These are phyloP conservation scores for Tanytarsus gracilentus DNA, from an alignment of 2,888 invertebrate genomes.

Conservation along the genomic window DNA sequence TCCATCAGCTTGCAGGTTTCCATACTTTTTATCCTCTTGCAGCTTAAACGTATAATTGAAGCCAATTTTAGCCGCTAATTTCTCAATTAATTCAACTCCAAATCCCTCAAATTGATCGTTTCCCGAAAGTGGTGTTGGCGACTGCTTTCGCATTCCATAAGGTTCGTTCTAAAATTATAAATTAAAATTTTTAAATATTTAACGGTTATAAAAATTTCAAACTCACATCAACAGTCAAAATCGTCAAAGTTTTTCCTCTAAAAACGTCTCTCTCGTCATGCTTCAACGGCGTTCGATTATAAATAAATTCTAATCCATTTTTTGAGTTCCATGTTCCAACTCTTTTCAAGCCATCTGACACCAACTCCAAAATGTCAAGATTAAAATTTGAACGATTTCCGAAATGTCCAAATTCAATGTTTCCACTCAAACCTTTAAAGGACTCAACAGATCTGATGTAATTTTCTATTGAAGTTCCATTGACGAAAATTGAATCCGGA, in stretches of 20 bases:
- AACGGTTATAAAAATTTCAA: slow-evolving; percentile 61
- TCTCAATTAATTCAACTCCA: slow-evolving; percentile 85
- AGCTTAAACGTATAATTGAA: slow-evolving; percentile 81
- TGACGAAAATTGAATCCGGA: slow-evolving; percentile 57
- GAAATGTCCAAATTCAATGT: slow-evolving; percentile 87
- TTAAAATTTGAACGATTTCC: slow-evolving; percentile 87
- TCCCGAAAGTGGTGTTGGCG: slow-evolving; percentile 71
- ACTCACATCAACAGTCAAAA: background rate
- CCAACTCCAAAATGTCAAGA: slow-evolving; percentile 84
- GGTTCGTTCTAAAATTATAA: slow-evolving; percentile 80
- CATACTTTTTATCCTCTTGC: slow-evolving; percentile 78
- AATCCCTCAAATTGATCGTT: slow-evolving; percentile 93
- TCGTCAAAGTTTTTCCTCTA: background rate
- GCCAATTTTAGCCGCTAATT: slow-evolving; percentile 78
- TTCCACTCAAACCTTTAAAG: slow-evolving; percentile 75
- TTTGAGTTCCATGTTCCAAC: slow-evolving; percentile 85
- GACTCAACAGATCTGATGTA: slow-evolving; percentile 95
- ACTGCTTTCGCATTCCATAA: slow-evolving; percentile 89
- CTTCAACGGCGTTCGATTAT: slow-evolving; percentile 42
- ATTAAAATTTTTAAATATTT: slow-evolving; percentile 67
- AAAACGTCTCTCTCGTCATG: slow-evolving; percentile 34
- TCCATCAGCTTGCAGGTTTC: slow-evolving; percentile 49
- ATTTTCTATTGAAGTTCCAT: slow-evolving; percentile 89
- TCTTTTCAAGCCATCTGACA: slow-evolving; percentile 71
- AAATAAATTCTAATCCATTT: slow-evolving; percentile 55